Base-by-base conservation (phyloP, 1,140 invertebrate species). In the Achatina immaculata region DNA sequence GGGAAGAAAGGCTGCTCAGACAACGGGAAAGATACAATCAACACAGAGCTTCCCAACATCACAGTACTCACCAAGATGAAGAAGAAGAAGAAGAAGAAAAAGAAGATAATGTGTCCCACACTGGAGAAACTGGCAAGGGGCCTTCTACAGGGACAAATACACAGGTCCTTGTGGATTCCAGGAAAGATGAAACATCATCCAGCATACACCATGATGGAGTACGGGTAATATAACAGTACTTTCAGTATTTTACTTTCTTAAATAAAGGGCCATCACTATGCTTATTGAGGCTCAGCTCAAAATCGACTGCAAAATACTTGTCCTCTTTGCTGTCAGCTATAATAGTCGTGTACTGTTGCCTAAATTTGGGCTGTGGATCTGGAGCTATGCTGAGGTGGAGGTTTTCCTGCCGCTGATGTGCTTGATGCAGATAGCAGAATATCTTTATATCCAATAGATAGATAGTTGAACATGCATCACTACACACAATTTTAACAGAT, bases 1-100 rank as follows among this genome's bases (percentile, higher is more conserved):
- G 72, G 34, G 72, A 74, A 31, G 72, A 74, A 74, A 42, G 72
- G 28, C 43, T 74, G 14, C 48, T 34, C 42, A 45, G 45, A 36
- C 72, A 51, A n/a, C 14, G 72, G 28, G 72, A 74, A 19, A 42
- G 45, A 36, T 74, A 74, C 45, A 45, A 48, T 45, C 72, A 48
- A 9, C 72, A 14, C 43, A 2, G 68, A 42, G 68, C 36, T 71
- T 42, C 19, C 68, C 36, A n/a, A 1, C 68, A 71, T 24, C 68
- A 28, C n/a, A 45, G 38, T 6, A 28, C n/a, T 24, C 68, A 71
- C 21, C 68, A 40, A 38, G 68, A 45, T 42, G 38, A 45, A 31
- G 68, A 45, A 42, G 68, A 71, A 28, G 68, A 45, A 3, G 38
- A 31, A 42, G 68, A 45, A 42, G 68, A 71, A 28, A 38, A 45